Evolutionary conservation across 2,888 invertebrate genomes (phyloP).

Genomic region (Agrotis clavis): DNA sequence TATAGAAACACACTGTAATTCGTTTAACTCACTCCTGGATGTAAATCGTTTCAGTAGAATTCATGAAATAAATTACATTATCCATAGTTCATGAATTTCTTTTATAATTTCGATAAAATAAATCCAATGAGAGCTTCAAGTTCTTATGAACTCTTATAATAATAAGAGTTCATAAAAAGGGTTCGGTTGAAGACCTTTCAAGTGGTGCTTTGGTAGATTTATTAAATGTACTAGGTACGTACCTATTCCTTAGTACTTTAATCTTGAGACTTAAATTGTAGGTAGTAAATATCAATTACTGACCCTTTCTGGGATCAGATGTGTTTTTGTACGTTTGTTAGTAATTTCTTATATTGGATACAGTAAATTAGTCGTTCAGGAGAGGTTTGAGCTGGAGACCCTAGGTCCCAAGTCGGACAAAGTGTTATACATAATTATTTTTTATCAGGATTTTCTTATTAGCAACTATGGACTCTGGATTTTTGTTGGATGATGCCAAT

Average conservation of each 20-base stretch:
- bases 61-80: slow-evolving; percentile 19
- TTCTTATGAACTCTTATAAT: slow-evolving; percentile 19
- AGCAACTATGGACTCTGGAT: no score
- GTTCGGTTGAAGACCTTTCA: slow-evolving; percentile 36
- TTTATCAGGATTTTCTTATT: no score
- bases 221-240: slow-evolving; percentile 4
- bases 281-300: slow-evolving; percentile 6
- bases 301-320: background rate
- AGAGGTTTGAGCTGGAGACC: no score
- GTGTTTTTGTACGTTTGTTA: background rate
- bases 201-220: slow-evolving; percentile 22
- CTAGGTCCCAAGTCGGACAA: no score
- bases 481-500: no score
- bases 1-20: no score
- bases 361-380: no score
- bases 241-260: background rate
- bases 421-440: no score
- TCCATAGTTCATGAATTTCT: slow-evolving; percentile 4
- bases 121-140: slow-evolving; percentile 27
- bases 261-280: background rate
- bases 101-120: slow-evolving; percentile 23
- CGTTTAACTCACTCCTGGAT: background rate
- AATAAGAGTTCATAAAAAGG: slow-evolving; percentile 46
- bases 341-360: no score
- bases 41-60: background rate